phyloP scores from a whole-genome alignment of 2,888 invertebrate genomes.

The Drosophila mimica region DNA sequence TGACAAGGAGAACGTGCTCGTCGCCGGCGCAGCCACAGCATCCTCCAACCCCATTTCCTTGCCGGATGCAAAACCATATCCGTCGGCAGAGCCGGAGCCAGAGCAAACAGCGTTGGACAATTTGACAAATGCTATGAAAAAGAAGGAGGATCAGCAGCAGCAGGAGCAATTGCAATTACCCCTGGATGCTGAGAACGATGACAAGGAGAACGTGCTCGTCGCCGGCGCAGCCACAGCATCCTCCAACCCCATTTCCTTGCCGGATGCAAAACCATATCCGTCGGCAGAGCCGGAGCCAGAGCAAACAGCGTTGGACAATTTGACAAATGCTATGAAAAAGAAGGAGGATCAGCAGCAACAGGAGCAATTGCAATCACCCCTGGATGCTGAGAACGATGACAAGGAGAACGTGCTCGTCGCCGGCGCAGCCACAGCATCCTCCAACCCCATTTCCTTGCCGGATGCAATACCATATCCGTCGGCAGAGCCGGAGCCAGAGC shows the following conservation, averaged over 20 bases:
- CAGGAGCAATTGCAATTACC: constrained; percentile 36
- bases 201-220: constrained; percentile 37
- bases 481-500: constrained; percentile 3
- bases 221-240: constrained; percentile 19
- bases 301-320: constrained; percentile 94
- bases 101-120: no score
- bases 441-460: constrained; percentile 4
- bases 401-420: constrained; percentile 28
- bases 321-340: constrained; percentile 85
- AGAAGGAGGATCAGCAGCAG: no score
- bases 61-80: no score
- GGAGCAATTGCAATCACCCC: constrained; percentile 45
- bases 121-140: no score
- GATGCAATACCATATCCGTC: constrained; percentile 24
- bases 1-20: constrained; percentile 46
- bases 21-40: constrained; percentile 17
- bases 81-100: no score
- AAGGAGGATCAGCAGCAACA: constrained; percentile 78
- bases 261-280: no score
- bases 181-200: constrained; percentile 71
- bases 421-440: constrained; percentile 19
- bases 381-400: constrained; percentile 71
- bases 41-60: no score
- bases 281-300: no score
- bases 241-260: no score